These are phyloP conservation scores for Girardinus metallicus DNA, from an alignment of 2,797 vertebrate genomes.

Conservation along the genomic window DNA sequence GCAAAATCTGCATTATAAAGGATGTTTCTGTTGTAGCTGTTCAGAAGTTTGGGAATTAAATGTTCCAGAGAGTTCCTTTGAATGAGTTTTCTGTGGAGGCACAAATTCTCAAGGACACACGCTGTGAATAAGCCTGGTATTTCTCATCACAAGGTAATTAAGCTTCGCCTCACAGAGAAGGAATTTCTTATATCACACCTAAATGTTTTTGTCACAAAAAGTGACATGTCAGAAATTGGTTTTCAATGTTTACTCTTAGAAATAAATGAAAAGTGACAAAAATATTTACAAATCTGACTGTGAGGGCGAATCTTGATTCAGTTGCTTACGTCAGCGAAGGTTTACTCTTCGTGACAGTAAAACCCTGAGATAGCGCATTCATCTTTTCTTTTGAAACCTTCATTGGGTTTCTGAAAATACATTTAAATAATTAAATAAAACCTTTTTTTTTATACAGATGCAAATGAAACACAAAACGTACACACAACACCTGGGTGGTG, in stretches of 20 bases:
- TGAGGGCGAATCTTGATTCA: neutral
- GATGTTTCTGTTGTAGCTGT: neutral
- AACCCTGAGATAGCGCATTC: neutral
- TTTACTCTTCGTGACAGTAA: neutral
- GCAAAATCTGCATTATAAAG: neutral
- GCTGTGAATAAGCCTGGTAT: constrained; percentile 8
- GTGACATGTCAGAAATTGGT: constrained; percentile 3
- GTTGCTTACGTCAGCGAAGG: neutral
- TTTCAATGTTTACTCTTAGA: constrained; percentile 3
- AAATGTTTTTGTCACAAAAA: constrained; percentile 14
- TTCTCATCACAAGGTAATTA: constrained; percentile 12
- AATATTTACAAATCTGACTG: constrained; percentile 5
- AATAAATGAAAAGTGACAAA: constrained; percentile 25
- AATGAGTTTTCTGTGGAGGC: constrained; percentile 11
- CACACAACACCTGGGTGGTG: neutral
- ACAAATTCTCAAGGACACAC: constrained; percentile 13
- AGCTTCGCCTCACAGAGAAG: neutral
- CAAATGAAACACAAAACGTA: neutral
- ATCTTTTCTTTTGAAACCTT: neutral
- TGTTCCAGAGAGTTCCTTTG: constrained; percentile 3
- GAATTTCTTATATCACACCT: neutral
- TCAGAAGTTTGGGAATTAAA: neutral
- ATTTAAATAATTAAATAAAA: neutral
- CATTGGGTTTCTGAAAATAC: neutral
- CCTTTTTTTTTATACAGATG: neutral